phyloP scores from a whole-genome alignment of 2,888 invertebrate species.

The Matsumyia berberina region DNA sequence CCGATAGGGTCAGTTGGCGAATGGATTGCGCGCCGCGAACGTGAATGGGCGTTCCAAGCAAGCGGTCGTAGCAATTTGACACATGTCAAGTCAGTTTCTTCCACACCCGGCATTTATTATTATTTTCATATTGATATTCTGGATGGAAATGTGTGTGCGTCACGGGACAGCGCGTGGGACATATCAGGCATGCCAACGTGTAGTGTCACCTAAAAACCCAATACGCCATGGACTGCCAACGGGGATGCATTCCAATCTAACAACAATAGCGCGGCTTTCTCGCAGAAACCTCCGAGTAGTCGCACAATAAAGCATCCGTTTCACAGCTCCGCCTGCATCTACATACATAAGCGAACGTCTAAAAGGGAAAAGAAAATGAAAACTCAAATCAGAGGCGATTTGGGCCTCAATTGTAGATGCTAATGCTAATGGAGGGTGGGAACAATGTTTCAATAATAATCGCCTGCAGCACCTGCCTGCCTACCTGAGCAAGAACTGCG shows the following conservation, averaged over 20 bases:
- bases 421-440: conserved; percentile 73
- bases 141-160: conserved; percentile 42
- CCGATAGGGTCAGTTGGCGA: conserved; percentile 57
- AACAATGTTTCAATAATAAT: conserved; percentile 68
- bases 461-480: conserved; percentile 46
- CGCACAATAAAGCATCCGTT: conserved; percentile 19
- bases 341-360: conserved; percentile 19
- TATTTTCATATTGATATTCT: conserved; percentile 53
- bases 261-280: conserved; percentile 55
- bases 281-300: background rate
- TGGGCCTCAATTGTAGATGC: conserved; percentile 64
- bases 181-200: conserved; percentile 47
- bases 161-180: conserved; percentile 66
- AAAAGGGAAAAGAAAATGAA: conserved; percentile 59
- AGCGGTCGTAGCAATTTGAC: conserved; percentile 60
- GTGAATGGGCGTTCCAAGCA: conserved; percentile 65
- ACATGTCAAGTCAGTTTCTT: conserved; percentile 60
- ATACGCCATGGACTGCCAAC: conserved; percentile 7
- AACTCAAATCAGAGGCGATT: conserved; percentile 50
- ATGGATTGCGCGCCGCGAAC: conserved; percentile 41
- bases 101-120: conserved; percentile 59
- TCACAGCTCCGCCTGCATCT: background rate
- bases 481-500: conserved; percentile 42
- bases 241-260: conserved; percentile 32
- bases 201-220: conserved; percentile 59